These are phyloP conservation scores for Drosophila triauraria DNA, from an alignment of 1,140 invertebrate species.

Conservation along the genomic window DNA sequence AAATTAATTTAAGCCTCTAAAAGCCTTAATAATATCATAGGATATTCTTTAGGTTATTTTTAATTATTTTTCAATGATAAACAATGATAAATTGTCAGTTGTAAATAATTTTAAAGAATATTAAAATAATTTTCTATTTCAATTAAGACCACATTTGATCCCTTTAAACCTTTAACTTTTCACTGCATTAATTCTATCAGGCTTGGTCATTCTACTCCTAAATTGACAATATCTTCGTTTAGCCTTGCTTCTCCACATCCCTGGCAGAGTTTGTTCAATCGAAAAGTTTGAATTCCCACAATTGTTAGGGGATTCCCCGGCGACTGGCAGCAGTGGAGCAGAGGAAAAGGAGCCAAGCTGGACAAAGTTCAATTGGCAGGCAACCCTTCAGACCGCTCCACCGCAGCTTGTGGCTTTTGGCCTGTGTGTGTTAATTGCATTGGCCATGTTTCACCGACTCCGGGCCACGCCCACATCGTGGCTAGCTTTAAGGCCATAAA, in stretches of 20 bases:
- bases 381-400: slow-evolving; percentile 16
- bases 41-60: no score
- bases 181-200: no score
- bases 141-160: no score
- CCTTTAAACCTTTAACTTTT: background rate
- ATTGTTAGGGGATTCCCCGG: slow-evolving; percentile 42
- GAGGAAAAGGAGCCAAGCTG: slow-evolving; percentile 8
- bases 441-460: slow-evolving; percentile 39
- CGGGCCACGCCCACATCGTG: slow-evolving; percentile 26
- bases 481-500: slow-evolving; percentile 59
- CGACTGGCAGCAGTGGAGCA: slow-evolving; percentile 2
- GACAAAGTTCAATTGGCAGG: slow-evolving; percentile 40
- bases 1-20: no score
- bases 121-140: no score
- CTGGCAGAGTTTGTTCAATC: background rate
- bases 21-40: no score
- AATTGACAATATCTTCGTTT: background rate
- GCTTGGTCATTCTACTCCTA: background rate
- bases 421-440: slow-evolving; percentile 69
- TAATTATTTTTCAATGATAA: no score
- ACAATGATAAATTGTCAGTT: no score
- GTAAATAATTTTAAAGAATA: no score
- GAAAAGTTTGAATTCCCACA: slow-evolving; percentile 41
- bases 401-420: slow-evolving; percentile 32
- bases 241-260: background rate